These are phyloP conservation scores for Xerus inauris DNA, from an alignment of 2,113 vertebrate genomes.

Conservation along the genomic window DNA sequence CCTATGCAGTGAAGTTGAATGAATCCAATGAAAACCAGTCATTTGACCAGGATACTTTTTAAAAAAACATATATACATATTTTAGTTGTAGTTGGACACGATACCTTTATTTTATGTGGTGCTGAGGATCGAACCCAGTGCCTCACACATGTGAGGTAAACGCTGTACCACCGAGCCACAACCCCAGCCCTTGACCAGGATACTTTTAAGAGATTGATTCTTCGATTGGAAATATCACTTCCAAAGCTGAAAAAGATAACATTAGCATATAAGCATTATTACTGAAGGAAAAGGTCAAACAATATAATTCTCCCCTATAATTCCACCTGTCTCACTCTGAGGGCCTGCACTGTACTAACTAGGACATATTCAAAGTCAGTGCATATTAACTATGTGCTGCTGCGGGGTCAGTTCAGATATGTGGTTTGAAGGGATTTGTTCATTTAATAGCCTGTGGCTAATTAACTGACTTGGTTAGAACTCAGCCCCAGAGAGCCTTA, in stretches of 20 bases:
- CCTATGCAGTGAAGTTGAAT: neutral
- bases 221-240: neutral
- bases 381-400: neutral
- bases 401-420: neutral
- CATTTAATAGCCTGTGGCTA: conserved; percentile 48
- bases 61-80: too few species aligned
- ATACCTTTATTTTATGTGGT: neutral
- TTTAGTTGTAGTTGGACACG: too few species aligned
- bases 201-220: neutral
- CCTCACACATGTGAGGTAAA: too few species aligned
- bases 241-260: neutral
- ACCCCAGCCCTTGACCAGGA: neutral
- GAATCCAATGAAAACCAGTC: neutral
- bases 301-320: neutral
- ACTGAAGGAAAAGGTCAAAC: neutral
- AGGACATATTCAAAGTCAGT: neutral
- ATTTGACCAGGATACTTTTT: neutral
- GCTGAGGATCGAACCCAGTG: too few species aligned
- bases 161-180: too few species aligned
- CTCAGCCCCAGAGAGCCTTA: neutral
- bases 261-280: neutral
- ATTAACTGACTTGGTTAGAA: conserved; percentile 57
- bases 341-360: neutral
- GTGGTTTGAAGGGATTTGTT: conserved; percentile 13
- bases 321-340: neutral